A percentile compares a stretch with the other conserved stretches of the same genome.
phyloP scores from a whole-genome alignment of 2,888 invertebrate genomes.

The Cynaeus angustus region DNA sequence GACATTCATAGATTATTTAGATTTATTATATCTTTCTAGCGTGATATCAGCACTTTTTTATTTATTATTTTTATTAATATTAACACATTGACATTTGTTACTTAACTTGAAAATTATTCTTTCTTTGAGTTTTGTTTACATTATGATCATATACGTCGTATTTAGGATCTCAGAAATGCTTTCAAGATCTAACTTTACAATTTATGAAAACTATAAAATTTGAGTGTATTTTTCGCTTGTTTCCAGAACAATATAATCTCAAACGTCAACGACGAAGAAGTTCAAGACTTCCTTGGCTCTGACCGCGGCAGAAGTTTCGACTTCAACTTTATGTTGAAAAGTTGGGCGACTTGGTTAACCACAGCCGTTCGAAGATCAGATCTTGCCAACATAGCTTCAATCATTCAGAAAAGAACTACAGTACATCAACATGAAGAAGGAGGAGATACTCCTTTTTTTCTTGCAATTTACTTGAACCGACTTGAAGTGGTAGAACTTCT shows the following conservation, averaged over 20 bases:
- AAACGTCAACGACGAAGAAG: neutral
- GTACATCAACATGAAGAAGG: neutral
- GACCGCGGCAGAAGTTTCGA: neutral
- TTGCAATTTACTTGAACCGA: neutral
- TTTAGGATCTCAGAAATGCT: no score
- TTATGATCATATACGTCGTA: no score
- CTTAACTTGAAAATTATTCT: no score
- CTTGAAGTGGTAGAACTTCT: neutral
- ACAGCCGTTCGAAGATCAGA: neutral
- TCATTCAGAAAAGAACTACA: neutral
- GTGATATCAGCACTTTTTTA: no score
- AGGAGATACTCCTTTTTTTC: neutral
- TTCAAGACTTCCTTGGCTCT: neutral
- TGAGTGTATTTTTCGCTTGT: no score
- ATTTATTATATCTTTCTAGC: no score
- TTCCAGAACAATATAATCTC: neutral
- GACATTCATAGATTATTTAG: no score
- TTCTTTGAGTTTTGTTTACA: no score
- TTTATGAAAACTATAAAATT: no score
- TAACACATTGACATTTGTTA: no score
- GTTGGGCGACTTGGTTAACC: neutral
- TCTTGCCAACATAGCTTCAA: neutral
- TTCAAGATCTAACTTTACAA: no score
- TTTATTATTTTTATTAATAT: no score
- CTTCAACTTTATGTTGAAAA: neutral